Conservation (phyloP, 2,888 invertebrate species). For the Pandemis corylana region DNA sequence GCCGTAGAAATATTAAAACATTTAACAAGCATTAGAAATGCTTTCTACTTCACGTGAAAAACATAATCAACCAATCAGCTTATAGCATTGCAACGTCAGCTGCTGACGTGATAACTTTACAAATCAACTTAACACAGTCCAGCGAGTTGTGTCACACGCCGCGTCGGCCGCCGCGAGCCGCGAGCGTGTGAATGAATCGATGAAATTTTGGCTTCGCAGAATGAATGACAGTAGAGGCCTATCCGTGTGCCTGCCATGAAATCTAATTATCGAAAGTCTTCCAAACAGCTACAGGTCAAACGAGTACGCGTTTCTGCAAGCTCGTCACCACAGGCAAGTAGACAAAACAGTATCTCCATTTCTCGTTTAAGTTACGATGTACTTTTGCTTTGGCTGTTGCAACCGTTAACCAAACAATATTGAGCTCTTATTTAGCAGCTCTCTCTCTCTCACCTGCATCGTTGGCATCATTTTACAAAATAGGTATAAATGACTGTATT, state of each 20-base stretch:
- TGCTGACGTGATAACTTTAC: conserved; percentile 1
- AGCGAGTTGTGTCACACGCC: not conserved
- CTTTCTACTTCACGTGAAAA: no score
- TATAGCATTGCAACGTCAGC: not conserved
- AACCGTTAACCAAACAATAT: no score
- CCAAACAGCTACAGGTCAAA: not conserved
- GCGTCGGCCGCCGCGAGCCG: not conserved
- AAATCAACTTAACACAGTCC: not conserved
- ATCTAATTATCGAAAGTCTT: conserved; percentile 2
- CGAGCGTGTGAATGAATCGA: not conserved
- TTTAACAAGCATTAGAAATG: no score
- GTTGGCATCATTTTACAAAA: no score
- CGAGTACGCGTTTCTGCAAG: not conserved
- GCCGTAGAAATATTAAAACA: no score
- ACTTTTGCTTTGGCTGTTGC: no score
- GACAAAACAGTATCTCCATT: not conserved
- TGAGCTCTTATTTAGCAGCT: no score
- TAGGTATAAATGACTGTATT: no score
- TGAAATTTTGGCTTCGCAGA: not conserved
- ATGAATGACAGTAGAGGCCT: not conserved
- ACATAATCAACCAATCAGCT: no score
- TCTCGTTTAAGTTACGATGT: no score
- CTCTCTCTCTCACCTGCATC: no score
- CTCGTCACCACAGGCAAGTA: not conserved
- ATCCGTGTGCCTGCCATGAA: not conserved